Percentiles rank a stretch among this genome's conserved stretches.
These are phyloP conservation scores for Silurus lanzhouensis DNA, from an alignment of 2,797 vertebrate genomes.

Conservation along the genomic window DNA sequence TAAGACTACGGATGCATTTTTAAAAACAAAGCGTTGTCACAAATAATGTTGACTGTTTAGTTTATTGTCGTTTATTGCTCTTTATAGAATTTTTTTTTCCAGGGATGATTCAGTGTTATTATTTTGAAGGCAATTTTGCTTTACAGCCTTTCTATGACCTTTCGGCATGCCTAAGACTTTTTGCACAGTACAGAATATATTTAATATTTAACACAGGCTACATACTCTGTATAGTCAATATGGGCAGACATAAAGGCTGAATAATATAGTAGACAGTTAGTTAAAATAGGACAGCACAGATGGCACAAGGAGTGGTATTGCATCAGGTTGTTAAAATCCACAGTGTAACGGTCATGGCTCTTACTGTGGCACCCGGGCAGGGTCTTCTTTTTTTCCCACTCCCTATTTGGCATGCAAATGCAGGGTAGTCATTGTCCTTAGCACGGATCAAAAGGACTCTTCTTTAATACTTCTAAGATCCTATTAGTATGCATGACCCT, in stretches of 20 bases:
- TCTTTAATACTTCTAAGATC: conserved; percentile 45
- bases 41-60: background rate
- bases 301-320: conserved; percentile 23
- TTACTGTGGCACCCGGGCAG: conserved; percentile 23
- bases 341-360: background rate
- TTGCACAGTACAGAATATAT: background rate
- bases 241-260: background rate
- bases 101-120: background rate
- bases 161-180: background rate
- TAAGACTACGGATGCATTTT: background rate
- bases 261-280: conserved; percentile 21
- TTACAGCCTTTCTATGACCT: background rate
- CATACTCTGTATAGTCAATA: conserved; percentile 1
- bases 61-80: background rate
- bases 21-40: background rate
- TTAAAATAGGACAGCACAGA: conserved; percentile 14
- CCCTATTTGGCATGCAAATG: conserved; percentile 37
- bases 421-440: conserved; percentile 42
- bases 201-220: background rate
- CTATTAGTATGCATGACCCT: conserved; percentile 38
- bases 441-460: conserved; percentile 44
- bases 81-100: background rate
- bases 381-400: conserved; percentile 29
- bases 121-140: background rate
- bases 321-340: conserved; percentile 24